phyloP scores from a whole-genome alignment of 2,113 vertebrate species.

The Cyanocitta stelleri region DNA sequence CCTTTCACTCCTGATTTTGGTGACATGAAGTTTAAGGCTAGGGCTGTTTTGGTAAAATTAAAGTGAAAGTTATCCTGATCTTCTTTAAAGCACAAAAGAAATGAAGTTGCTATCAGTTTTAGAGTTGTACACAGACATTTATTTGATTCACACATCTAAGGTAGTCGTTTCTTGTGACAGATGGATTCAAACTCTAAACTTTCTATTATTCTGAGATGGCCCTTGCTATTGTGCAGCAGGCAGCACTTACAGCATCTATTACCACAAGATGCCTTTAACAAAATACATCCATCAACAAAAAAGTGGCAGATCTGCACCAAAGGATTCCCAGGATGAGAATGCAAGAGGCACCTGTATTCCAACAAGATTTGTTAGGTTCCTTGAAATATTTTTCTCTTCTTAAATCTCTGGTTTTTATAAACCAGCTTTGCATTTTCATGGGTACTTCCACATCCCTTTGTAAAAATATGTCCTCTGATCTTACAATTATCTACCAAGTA shows the following conservation, averaged over 20 bases:
- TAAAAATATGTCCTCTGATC: background rate
- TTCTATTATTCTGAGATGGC: constrained; percentile 22
- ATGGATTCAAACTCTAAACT: constrained; percentile 15
- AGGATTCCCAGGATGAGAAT: background rate
- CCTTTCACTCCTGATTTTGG: background rate
- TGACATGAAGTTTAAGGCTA: background rate
- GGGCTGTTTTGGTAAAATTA: background rate
- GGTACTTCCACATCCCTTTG: accelerated
- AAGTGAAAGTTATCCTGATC: background rate
- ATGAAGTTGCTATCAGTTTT: constrained; percentile 14
- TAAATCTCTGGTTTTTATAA: background rate
- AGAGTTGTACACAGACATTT: background rate
- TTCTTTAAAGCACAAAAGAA: background rate
- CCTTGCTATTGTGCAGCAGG: background rate
- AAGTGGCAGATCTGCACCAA: constrained; percentile 13
- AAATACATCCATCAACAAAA: constrained; percentile 25
- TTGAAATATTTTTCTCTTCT: background rate
- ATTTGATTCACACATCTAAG: background rate
- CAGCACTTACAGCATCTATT: constrained; percentile 8
- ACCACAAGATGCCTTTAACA: constrained; percentile 23
- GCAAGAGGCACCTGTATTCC: background rate
- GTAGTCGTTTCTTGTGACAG: background rate
- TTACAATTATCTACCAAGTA: background rate
- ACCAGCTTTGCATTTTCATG: background rate
- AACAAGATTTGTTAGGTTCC: background rate